Percentiles rank a stretch among this genome's conserved stretches.
phyloP scores from a whole-genome alignment of 2,113 vertebrate genomes.

The Chaetodon trifascialis region DNA sequence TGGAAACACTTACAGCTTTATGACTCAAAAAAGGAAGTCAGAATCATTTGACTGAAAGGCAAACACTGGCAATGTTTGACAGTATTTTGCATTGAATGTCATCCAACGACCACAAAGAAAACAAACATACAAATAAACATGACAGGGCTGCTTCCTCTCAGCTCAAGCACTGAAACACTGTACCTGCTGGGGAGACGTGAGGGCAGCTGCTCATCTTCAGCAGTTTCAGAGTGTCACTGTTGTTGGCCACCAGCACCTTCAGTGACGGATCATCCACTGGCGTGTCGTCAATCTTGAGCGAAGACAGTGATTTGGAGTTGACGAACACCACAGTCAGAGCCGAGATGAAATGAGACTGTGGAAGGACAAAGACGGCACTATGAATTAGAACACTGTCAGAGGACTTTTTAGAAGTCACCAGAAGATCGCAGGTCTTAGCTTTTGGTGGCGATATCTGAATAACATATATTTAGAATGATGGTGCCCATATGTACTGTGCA shows the following conservation, averaged over 20 bases:
- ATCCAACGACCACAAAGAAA: background rate
- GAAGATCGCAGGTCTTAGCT: background rate
- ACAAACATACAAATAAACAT: background rate
- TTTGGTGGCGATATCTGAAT: background rate
- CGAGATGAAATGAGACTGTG: slow-evolving; percentile 89
- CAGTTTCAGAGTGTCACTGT: slow-evolving; percentile 94
- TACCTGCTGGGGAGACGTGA: slow-evolving; percentile 86
- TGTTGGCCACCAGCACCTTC: slow-evolving; percentile 97
- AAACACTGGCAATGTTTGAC: background rate
- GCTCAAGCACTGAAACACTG: background rate
- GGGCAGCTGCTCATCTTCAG: slow-evolving; percentile 98
- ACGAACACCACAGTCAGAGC: slow-evolving; percentile 98
- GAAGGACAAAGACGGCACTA: background rate
- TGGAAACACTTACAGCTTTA: background rate
- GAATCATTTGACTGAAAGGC: background rate
- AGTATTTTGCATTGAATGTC: background rate
- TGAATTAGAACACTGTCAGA: background rate
- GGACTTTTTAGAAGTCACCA: background rate
- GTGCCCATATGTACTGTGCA: background rate
- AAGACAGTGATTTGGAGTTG: slow-evolving; percentile 97
- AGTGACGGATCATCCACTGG: slow-evolving; percentile 97
- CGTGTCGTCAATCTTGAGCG: slow-evolving; percentile 96
- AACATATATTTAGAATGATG: background rate
- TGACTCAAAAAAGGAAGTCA: slow-evolving; percentile 2
- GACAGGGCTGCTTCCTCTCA: background rate